Conservation (phyloP, 1,140 invertebrate species). For the Calycopis cecrops region DNA sequence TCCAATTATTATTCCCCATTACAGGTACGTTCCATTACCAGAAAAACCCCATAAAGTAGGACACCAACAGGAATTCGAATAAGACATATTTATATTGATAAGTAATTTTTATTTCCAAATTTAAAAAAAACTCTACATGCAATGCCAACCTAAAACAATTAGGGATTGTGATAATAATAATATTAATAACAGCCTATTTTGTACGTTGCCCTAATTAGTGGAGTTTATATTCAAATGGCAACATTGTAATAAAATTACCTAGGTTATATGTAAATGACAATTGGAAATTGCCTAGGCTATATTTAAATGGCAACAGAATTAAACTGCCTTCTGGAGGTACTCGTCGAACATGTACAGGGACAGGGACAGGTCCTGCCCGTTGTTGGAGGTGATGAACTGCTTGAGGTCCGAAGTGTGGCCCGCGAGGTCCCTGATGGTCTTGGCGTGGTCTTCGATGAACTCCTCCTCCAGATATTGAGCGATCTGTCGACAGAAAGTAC, state of each 20-base stretch:
- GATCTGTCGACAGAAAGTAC: slow-evolving; percentile 61
- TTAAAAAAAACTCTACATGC: slow-evolving; percentile 7
- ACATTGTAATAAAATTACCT: too few relatives aligned
- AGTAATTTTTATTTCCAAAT: slow-evolving; percentile 7
- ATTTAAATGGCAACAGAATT: slow-evolving; percentile 25
- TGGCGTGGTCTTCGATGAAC: slow-evolving; percentile 81
- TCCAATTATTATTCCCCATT: too few relatives aligned
- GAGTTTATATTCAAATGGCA: background rate
- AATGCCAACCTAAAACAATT: background rate
- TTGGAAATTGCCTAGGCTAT: background rate
- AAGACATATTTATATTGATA: background rate
- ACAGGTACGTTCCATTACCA: too few relatives aligned
- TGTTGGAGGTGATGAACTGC: slow-evolving; percentile 75
- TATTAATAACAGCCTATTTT: slow-evolving; percentile 6
- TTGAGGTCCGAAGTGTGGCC: slow-evolving; percentile 84
- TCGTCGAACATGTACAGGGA: slow-evolving; percentile 86
- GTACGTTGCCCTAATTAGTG: slow-evolving; percentile 19
- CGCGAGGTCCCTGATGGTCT: slow-evolving; percentile 80
- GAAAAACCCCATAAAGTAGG: too few relatives aligned
- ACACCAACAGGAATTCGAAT: background rate
- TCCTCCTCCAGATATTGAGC: slow-evolving; percentile 84
- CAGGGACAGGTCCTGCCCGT: slow-evolving; percentile 79
- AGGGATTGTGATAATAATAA: background rate
- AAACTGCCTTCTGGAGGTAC: slow-evolving; percentile 79
- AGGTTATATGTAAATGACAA: too few relatives aligned